Evolutionary conservation across 2,113 vertebrate species (phyloP).

Genomic region (Myrmophylax atrothorax): DNA sequence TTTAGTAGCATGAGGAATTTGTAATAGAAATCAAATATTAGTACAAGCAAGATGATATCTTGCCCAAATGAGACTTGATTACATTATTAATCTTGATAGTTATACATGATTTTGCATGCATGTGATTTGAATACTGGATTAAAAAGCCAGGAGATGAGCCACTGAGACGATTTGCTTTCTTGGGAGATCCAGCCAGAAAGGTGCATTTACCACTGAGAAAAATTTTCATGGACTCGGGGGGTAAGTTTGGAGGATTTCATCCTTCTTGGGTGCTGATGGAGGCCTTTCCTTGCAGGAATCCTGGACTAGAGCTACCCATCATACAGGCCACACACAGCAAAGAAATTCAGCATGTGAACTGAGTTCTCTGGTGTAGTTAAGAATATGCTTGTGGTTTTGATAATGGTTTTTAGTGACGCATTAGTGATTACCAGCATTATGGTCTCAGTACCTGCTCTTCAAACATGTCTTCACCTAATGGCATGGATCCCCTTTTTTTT

Average conservation of each 20-base stretch:
- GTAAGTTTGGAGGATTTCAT: background rate
- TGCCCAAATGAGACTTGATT: conserved; percentile 37
- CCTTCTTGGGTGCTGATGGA: background rate
- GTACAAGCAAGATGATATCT: conserved; percentile 59
- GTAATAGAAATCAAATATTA: conserved; percentile 61
- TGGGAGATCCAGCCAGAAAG: background rate
- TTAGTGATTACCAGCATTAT: background rate
- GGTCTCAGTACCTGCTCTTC: background rate
- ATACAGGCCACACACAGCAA: background rate
- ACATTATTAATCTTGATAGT: conserved; percentile 39
- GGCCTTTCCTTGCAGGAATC: background rate
- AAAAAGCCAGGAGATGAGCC: background rate
- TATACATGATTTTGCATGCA: background rate
- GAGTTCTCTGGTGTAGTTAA: background rate
- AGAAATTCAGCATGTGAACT: rapidly evolving
- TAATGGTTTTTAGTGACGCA: background rate
- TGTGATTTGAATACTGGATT: conserved; percentile 1
- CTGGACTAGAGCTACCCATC: background rate
- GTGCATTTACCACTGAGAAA: background rate
- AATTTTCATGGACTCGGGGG: background rate
- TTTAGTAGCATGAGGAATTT: conserved; percentile 24
- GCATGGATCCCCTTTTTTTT: background rate
- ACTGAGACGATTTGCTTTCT: background rate
- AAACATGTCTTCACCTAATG: background rate
- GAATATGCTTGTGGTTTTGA: rapidly evolving